Evolutionary conservation across 1,140 invertebrate species (phyloP).

Genomic region (Sinella curviseta): DNA sequence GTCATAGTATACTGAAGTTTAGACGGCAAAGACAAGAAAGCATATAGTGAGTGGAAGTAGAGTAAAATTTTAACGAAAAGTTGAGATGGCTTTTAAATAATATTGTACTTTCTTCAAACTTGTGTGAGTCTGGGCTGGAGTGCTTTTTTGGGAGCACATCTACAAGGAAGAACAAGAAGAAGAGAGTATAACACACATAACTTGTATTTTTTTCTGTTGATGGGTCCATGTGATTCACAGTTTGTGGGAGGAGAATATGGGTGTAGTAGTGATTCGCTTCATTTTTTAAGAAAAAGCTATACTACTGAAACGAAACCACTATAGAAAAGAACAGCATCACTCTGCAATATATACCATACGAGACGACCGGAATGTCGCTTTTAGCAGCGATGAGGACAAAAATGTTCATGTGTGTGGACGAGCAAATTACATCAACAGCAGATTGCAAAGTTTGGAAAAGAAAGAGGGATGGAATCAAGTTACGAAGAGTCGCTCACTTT

Average conservation of each 20-base stretch:
- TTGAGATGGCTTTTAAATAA: slow-evolving; percentile 12
- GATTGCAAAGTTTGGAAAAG: slow-evolving; percentile 17
- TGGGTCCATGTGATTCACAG: background rate
- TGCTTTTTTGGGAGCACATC: too few species aligned
- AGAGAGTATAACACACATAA: too few species aligned
- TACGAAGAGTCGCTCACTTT: slow-evolving; percentile 9
- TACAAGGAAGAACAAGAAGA: too few species aligned
- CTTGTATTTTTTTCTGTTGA: background rate
- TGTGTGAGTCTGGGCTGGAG: too few species aligned
- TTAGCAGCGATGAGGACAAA: background rate
- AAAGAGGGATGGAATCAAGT: slow-evolving; percentile 8
- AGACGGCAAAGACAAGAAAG: background rate
- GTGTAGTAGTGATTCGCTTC: slow-evolving; percentile 2
- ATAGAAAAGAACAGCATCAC: background rate
- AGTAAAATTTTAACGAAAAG: background rate
- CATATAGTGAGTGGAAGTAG: background rate
- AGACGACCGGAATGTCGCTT: background rate
- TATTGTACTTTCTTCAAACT: background rate
- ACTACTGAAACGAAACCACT: too few species aligned
- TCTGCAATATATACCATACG: background rate
- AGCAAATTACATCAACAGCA: slow-evolving; percentile 21
- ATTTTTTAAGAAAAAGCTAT: too few species aligned
- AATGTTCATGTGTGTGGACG: background rate
- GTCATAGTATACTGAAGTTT: too few species aligned
- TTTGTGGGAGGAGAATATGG: slow-evolving; percentile 10